These are phyloP conservation scores for Scopus umbretta DNA, from an alignment of 2,113 vertebrate genomes.

Conservation along the genomic window DNA sequence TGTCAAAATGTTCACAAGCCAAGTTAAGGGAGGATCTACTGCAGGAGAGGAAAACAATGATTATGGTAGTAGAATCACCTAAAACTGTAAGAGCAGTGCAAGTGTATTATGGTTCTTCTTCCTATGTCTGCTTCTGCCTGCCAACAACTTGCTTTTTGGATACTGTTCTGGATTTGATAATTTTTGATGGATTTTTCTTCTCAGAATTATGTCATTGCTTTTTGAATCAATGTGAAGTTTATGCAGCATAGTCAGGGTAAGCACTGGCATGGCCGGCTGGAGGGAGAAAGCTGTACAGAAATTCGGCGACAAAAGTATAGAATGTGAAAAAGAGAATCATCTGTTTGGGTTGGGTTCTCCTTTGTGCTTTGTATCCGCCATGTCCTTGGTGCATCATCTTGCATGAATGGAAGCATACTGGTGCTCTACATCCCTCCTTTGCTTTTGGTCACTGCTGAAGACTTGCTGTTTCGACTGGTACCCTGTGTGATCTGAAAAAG, in stretches of 20 bases:
- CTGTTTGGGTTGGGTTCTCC: background rate
- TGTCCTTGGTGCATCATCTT: background rate
- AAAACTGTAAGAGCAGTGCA: background rate
- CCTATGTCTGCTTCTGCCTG: background rate
- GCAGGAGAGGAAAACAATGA: background rate
- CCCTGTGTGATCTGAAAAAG: background rate
- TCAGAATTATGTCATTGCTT: background rate
- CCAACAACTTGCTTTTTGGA: background rate
- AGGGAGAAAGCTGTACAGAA: background rate
- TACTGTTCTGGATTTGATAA: background rate
- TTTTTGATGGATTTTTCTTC: background rate
- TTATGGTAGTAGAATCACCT: background rate
- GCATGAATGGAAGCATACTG: background rate
- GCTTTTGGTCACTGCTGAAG: background rate
- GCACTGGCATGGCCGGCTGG: background rate
- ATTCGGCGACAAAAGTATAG: rapidly evolving
- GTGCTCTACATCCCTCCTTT: background rate
- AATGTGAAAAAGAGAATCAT: background rate
- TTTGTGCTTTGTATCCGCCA: background rate
- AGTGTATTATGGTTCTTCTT: background rate
- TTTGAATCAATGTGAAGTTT: background rate
- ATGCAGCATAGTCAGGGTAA: background rate
- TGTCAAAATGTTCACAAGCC: background rate
- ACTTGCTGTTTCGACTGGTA: background rate
- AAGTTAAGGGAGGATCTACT: background rate